phyloP scores from a whole-genome alignment of 2,888 invertebrate genomes.

The Acanthosepion pharaonis region DNA sequence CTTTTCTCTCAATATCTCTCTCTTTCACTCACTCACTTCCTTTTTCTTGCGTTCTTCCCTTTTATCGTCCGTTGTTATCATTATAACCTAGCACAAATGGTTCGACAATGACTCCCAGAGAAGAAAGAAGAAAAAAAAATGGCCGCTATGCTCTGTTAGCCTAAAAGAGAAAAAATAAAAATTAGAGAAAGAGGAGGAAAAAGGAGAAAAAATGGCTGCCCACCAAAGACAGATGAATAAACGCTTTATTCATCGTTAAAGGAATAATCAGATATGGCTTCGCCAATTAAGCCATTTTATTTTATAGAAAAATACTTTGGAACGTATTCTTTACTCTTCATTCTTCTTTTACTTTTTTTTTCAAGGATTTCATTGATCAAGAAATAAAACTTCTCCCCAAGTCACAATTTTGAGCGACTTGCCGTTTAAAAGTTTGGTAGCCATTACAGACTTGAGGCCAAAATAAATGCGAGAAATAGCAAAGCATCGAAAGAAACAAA shows the following conservation, averaged over 20 bases:
- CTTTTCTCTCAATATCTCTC: neutral
- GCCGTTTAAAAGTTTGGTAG: neutral
- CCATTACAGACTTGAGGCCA: neutral
- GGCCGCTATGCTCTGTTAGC: neutral
- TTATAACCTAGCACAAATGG: neutral
- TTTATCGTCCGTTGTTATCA: neutral
- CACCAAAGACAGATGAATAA: neutral
- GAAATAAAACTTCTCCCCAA: neutral
- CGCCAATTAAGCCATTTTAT: constrained; percentile 17
- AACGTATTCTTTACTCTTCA: constrained; percentile 7
- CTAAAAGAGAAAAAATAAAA: neutral
- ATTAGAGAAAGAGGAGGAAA: neutral
- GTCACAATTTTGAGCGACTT: constrained; percentile 4
- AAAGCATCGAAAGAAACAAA: neutral
- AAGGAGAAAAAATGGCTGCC: neutral
- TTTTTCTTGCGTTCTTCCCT: neutral
- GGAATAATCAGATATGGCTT: neutral
- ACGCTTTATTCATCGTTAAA: neutral
- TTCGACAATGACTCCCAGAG: neutral
- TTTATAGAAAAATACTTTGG: neutral
- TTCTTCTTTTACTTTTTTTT: neutral
- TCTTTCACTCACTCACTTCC: neutral
- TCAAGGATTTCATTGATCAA: neutral
- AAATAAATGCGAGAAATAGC: neutral
- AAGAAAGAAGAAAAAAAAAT: neutral